Conservation (phyloP, 2,888 invertebrate genomes). For the Melinaea marsaeus region DNA sequence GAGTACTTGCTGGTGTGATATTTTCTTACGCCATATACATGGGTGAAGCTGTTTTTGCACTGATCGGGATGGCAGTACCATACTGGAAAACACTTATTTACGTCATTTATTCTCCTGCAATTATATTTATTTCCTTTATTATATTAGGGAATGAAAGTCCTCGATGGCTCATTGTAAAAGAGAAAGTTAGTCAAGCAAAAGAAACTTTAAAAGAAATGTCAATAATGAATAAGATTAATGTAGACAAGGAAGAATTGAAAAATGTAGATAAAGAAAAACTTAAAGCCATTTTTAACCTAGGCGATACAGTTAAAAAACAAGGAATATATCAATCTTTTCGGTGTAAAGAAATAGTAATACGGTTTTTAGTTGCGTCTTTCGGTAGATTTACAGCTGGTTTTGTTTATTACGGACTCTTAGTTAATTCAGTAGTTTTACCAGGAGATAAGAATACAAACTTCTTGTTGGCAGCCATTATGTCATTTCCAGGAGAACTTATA, state of each 20-base stretch:
- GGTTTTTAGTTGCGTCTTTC: constrained; percentile 44
- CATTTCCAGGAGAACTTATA: constrained; percentile 62
- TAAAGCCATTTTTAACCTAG: not conserved
- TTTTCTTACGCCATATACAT: constrained; percentile 56
- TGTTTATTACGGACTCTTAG: constrained; percentile 62
- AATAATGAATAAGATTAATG: not conserved
- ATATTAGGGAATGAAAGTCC: not conserved
- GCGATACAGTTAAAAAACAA: not conserved
- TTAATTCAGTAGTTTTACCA: constrained; percentile 61
- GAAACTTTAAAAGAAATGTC: not conserved
- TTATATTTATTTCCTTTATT: constrained; percentile 31
- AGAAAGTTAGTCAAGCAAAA: not conserved
- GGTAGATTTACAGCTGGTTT: constrained; percentile 57
- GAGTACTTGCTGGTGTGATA: constrained; percentile 56
- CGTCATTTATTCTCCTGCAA: constrained; percentile 55
- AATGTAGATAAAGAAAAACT: not conserved
- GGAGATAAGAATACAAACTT: constrained; percentile 65
- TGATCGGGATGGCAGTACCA: constrained; percentile 55
- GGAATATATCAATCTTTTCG: constrained; percentile 35
- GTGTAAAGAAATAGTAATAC: constrained; percentile 52
- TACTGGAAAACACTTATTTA: constrained; percentile 58
- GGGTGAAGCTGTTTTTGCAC: constrained; percentile 56
- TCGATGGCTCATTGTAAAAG: not conserved
- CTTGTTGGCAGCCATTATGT: constrained; percentile 58
- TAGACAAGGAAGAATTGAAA: not conserved